phyloP scores from a whole-genome alignment of 1,140 invertebrate genomes.

The Calliopsis andreniformis region DNA sequence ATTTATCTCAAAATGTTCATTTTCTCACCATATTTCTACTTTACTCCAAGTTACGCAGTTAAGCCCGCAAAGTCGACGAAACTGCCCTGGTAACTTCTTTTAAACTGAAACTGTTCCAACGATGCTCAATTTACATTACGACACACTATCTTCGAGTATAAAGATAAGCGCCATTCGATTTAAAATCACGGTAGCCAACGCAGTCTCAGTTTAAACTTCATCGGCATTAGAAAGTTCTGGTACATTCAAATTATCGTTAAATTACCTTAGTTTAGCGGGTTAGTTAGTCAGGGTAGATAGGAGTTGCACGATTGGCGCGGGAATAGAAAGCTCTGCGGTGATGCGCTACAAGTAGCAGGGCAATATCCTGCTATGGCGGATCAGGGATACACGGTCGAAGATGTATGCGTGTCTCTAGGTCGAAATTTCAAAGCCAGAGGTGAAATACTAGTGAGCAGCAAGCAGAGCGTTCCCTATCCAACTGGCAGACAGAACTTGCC shows the following conservation, averaged over 20 bases:
- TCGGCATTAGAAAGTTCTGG: slow-evolving; percentile 18
- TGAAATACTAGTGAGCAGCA: slow-evolving; percentile 34
- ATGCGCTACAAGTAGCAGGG: slow-evolving; percentile 31
- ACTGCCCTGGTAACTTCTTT: slow-evolving; percentile 12
- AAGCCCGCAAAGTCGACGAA: neutral
- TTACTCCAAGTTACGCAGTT: neutral
- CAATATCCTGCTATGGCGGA: slow-evolving; percentile 48
- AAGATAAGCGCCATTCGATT: slow-evolving; percentile 28
- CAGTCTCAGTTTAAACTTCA: neutral
- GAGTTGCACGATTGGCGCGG: slow-evolving; percentile 7
- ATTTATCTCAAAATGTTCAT: too few species aligned
- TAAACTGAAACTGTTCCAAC: slow-evolving; percentile 2
- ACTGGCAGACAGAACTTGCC: slow-evolving; percentile 55
- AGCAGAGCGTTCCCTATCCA: slow-evolving; percentile 12
- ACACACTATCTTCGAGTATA: neutral
- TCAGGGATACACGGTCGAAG: slow-evolving; percentile 16
- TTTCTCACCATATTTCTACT: too few species aligned
- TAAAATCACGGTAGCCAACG: slow-evolving; percentile 25
- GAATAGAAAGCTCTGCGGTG: slow-evolving; percentile 26
- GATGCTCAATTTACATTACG: neutral
- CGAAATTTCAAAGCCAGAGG: slow-evolving; percentile 30
- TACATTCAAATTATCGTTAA: slow-evolving; percentile 32
- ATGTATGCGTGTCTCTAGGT: too few species aligned
- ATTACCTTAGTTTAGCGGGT: slow-evolving; percentile 48
- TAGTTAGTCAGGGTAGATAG: neutral